Evolutionary conservation across 2,888 invertebrate species (phyloP).

Genomic region (Phrixothrix hirtus): DNA sequence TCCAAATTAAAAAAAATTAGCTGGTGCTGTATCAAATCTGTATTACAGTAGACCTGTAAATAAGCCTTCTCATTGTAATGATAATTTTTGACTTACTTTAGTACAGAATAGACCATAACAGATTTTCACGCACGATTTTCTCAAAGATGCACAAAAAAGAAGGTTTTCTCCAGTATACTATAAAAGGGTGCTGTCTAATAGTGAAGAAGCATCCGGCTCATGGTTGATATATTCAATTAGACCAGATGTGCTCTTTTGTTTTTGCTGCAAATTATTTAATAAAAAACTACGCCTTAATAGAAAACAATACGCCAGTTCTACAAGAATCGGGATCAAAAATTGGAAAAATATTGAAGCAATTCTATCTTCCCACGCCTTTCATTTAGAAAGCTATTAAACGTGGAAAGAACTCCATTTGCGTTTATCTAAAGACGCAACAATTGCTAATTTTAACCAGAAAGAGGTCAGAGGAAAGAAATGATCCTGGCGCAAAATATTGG

Average conservation of each 20-base stretch:
- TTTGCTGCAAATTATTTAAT: conserved; percentile 4
- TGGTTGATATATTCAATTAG: conserved; percentile 7
- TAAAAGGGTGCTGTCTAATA: neutral
- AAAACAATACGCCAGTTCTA: too few relatives aligned
- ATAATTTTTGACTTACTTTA: too few relatives aligned
- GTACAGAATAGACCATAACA: neutral
- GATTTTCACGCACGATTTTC: too few relatives aligned
- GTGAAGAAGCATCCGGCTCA: conserved; percentile 3
- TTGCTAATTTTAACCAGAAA: conserved; percentile 6
- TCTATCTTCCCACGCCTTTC: conserved; percentile 1
- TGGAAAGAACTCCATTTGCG: conserved; percentile 8
- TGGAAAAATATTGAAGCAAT: conserved; percentile 5
- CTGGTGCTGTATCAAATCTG: too few relatives aligned
- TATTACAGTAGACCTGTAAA: too few relatives aligned
- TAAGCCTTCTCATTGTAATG: too few relatives aligned
- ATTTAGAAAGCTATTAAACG: conserved; percentile 3
- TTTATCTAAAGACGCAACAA: conserved; percentile 1
- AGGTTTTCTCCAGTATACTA: neutral
- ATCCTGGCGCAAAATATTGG: conserved; percentile 6
- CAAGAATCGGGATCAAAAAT: neutral
- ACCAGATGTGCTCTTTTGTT: neutral
- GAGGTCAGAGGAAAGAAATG: conserved; percentile 2
- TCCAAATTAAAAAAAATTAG: too few relatives aligned
- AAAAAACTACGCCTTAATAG: too few relatives aligned
- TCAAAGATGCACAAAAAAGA: too few relatives aligned